phyloP scores from a whole-genome alignment of 2,797 vertebrate species.

The Macropus fuliginosus region DNA sequence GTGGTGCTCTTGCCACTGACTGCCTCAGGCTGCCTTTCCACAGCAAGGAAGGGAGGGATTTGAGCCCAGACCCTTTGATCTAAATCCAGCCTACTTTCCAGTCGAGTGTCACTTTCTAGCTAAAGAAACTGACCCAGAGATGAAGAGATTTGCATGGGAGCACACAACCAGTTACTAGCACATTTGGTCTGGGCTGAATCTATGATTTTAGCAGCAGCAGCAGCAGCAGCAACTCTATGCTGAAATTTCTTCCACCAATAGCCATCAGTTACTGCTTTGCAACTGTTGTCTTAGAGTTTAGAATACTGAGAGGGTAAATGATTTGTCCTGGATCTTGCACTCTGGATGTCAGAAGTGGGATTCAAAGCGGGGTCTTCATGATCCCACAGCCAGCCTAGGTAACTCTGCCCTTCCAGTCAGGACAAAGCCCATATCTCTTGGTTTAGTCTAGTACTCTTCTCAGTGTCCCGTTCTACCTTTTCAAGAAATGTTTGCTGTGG shows the following conservation, averaged over 20 bases:
- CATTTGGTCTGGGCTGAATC: not conserved
- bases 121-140: not conserved
- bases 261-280: not conserved
- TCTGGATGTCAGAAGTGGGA: not conserved
- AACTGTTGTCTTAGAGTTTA: no score
- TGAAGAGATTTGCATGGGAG: not conserved
- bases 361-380: not conserved
- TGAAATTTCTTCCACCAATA: not conserved
- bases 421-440: not conserved
- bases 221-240: not conserved
- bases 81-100: not conserved
- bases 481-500: not conserved
- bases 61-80: not conserved
- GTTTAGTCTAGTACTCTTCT: not conserved
- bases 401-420: not conserved
- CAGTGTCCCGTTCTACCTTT: not conserved
- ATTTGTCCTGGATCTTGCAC: not conserved
- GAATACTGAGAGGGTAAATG: not conserved
- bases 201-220: no score
- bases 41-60: not conserved
- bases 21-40: not conserved
- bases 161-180: not conserved
- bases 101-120: not conserved
- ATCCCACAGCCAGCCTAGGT: not conserved
- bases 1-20: not conserved